These are phyloP conservation scores for Phrynocephalus versicolor DNA, from an alignment of 2,113 vertebrate species.

Conservation along the genomic window DNA sequence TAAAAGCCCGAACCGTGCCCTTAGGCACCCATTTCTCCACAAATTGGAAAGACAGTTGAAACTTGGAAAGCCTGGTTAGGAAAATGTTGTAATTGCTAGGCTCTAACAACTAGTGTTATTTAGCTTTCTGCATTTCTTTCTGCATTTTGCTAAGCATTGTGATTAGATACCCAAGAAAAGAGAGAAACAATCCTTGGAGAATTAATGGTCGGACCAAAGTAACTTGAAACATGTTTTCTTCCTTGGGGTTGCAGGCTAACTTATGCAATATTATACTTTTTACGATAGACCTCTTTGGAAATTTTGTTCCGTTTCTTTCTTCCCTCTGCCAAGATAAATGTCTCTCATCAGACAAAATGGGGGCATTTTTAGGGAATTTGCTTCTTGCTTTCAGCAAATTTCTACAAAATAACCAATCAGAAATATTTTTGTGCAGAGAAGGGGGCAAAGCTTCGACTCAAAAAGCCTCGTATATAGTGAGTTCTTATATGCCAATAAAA, in stretches of 20 bases:
- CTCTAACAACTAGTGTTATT: conserved; percentile 15
- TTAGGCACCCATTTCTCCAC: conserved; percentile 1
- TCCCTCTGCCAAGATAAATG: too few species aligned
- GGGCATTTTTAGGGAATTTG: neutral
- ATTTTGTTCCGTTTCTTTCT: neutral
- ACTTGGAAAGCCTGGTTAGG: conserved; percentile 12
- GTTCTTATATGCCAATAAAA: conserved; percentile 23
- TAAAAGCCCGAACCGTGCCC: neutral
- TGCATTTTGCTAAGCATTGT: conserved; percentile 22
- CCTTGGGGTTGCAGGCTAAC: neutral
- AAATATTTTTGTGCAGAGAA: neutral
- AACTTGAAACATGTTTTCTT: conserved; percentile 11
- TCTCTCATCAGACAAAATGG: neutral
- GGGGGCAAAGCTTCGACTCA: neutral
- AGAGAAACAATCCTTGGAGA: neutral
- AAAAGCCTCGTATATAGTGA: neutral
- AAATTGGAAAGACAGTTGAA: conserved; percentile 4
- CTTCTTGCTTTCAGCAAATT: neutral
- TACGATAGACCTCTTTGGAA: neutral
- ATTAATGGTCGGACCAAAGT: conserved; percentile 17
- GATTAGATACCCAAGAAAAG: conserved; percentile 16
- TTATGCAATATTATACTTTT: neutral
- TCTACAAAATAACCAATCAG: neutral
- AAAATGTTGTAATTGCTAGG: conserved; percentile 17
- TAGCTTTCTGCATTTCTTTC: conserved; percentile 3